Base-by-base conservation (phyloP, 2,888 invertebrate species). In the Stratiomys singularior region DNA sequence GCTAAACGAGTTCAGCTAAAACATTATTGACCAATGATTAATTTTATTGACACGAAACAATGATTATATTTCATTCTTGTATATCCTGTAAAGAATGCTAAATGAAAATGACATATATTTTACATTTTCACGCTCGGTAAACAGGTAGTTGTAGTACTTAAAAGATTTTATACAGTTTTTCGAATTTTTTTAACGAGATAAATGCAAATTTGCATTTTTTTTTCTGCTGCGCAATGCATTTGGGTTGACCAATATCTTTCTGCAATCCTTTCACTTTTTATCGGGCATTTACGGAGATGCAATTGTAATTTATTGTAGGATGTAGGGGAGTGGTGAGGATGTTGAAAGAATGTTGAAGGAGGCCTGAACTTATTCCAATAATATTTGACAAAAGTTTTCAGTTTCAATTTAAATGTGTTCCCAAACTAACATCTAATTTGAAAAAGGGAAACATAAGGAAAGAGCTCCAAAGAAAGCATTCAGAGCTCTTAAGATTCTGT, bases 21-120 rank as follows among this genome's bases (percentile, higher is more conserved):
- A 25, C 28, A 46, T 69, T 30, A 69, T 47, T 46, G 44, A 27
- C 5, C 37, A 18, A 46, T 69, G 69, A 69, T 69, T 69, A 69
- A 46, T 69, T 69, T 69, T 69, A 69, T 69, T 69, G 46, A 47
- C 25, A 25, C 25, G 46, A 69, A 69, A 21, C 25, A n/a, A 46
- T n/a, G 69, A 9, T 23, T 18, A 13, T 28, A 7, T 25, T 2
- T 18, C 46, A 25, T 25, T 60, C 5, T 60, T 18, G 52, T 15
- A 7, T 60, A 18, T 13, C 52, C 52, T 13, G 23, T 66, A 66
- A 23, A 23, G 69, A 69, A 21, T 23, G 21, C 15, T 69, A 69
- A 69, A 46, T 69, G 69, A 46, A 47, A 13, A 47, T 69, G 69
- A 69, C 69, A 69, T 66, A 66, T 69, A 13, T 69, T 46, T 52